Evolutionary conservation across 2,113 vertebrate species (phyloP), one percentile per base, ranked within the genome.

Genomic region (Odobenus rosmarus): DNA sequence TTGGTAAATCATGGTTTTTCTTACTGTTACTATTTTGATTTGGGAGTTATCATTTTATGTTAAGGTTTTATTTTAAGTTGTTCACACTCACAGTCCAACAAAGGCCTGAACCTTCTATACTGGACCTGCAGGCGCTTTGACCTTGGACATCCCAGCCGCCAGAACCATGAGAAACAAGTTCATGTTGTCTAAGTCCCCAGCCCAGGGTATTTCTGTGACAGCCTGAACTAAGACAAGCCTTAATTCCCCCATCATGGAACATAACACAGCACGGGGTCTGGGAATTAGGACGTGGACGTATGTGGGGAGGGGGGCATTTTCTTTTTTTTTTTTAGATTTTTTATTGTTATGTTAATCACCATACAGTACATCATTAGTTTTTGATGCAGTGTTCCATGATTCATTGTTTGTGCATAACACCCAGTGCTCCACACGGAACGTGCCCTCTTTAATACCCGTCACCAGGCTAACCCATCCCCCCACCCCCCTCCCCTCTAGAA

Each of bases 251-350:
- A 0, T 51, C 72, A 26, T 1, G 10, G 31, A 13, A 67, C 36
- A 5, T 13, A 31, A 16, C 36, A 46, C 19, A 9, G 31, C 62
- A 28, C 11, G 14, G 36, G 46, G 26, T 12, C 61, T 3, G 31
- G 55, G 53, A 49, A 26, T 15, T 7, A 55, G n/a, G 69, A 31
- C 4, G 0, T 0, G 26, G 18, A 28, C 51, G 3, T 28, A 15
- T 4, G 0, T 57, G 53, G 31, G 26, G 46, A 26, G 0, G 23
- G 3, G 1, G 2, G 2, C 31, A 24, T 21, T n/a, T 67, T 76
- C 79, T 93, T 39, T 39, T n/a, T n/a, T n/a, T n/a, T n/a, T n/a
- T n/a, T n/a, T n/a, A n/a, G n/a, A n/a, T 39, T 39, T 39, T 39
- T 39, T 39, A 39, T 39, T 39, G 39, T 39, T 3, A 39, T 39